Percentiles rank a stretch among this genome's conserved stretches.
Evolutionary conservation across 2,797 vertebrate genomes (phyloP).

Genomic region (Gallirallus australis): DNA sequence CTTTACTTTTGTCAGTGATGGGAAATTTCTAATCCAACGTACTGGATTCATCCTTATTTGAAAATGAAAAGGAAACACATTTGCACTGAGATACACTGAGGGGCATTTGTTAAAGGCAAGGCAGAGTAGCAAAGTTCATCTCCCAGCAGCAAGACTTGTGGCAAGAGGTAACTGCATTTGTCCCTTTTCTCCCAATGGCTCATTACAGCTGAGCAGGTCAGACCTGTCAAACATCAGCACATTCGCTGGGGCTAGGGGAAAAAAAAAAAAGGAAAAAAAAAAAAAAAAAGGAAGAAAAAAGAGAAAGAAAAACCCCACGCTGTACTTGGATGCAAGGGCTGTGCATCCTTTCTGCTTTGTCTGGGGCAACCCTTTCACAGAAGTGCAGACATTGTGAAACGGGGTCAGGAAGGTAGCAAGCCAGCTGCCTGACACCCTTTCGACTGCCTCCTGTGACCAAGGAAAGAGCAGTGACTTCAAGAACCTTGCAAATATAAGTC

Average conservation of each 20-base stretch:
- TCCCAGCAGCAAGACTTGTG: constrained; percentile 63
- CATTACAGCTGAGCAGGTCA: constrained; percentile 66
- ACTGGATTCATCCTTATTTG: constrained; percentile 65
- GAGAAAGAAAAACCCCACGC: background rate
- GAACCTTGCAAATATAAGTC: background rate
- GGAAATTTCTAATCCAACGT: constrained; percentile 74
- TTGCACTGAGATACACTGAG: constrained; percentile 62
- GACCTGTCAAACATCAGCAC: constrained; percentile 6
- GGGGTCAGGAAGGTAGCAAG: constrained; percentile 72
- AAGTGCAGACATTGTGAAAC: constrained; percentile 53
- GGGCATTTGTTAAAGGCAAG: constrained; percentile 65
- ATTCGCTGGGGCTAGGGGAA: background rate
- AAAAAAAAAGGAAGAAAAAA: background rate
- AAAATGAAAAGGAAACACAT: constrained; percentile 76
- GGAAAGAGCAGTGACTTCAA: constrained; percentile 24
- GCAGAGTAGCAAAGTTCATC: constrained; percentile 72
- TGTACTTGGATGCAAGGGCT: constrained; percentile 25
- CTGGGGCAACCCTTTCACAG: constrained; percentile 61
- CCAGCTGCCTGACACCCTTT: constrained; percentile 64
- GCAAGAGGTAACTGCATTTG: constrained; percentile 53
- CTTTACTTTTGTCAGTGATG: constrained; percentile 61
- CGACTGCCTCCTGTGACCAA: background rate
- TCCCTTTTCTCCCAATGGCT: constrained; percentile 25
- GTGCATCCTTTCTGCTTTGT: constrained; percentile 65
- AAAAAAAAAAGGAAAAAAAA: background rate